These are phyloP conservation scores for Drosophila simulans DNA, from an alignment of 1,140 invertebrate species.

Conservation along the genomic window DNA sequence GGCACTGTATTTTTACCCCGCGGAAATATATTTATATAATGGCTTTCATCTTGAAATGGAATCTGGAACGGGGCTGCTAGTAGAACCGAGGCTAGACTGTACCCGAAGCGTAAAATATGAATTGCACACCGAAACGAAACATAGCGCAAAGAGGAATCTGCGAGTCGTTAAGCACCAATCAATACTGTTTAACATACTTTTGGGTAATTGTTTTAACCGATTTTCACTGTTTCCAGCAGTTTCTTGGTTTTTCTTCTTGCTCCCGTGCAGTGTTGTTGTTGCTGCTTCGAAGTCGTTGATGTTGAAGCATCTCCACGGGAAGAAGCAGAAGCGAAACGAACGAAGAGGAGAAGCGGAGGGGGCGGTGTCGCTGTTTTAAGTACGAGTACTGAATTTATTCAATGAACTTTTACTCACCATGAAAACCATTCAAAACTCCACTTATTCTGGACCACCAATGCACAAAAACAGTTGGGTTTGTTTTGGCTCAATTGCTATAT, in stretches of 20 bases:
- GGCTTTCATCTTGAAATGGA: not conserved
- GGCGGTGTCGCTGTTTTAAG: slow-evolving; percentile 29
- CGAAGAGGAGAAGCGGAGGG: slow-evolving; percentile 6
- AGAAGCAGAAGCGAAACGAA: slow-evolving; percentile 21
- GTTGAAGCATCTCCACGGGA: slow-evolving; percentile 27
- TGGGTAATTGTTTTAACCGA: not conserved
- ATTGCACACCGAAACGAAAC: slow-evolving; percentile 6
- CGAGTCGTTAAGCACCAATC: slow-evolving; percentile 4
- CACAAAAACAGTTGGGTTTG: slow-evolving; percentile 65
- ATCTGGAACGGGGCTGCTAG: not conserved
- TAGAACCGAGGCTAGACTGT: slow-evolving; percentile 14
- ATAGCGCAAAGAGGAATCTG: slow-evolving; percentile 1
- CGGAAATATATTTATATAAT: not conserved
- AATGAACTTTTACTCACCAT: slow-evolving; percentile 75
- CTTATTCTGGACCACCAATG: slow-evolving; percentile 63
- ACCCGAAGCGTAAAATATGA: slow-evolving; percentile 1
- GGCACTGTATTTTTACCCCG: too few species aligned
- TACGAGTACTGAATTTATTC: slow-evolving; percentile 51
- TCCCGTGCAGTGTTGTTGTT: slow-evolving; percentile 17
- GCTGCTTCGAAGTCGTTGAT: slow-evolving; percentile 3
- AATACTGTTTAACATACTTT: slow-evolving; percentile 3
- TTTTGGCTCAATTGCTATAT: slow-evolving; percentile 56
- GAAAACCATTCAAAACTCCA: slow-evolving; percentile 70
- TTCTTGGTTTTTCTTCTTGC: slow-evolving; percentile 4
- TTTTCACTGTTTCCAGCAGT: slow-evolving; percentile 1